Conservation (phyloP, 1,140 invertebrate species). For the Gonatopus flavifemur region DNA sequence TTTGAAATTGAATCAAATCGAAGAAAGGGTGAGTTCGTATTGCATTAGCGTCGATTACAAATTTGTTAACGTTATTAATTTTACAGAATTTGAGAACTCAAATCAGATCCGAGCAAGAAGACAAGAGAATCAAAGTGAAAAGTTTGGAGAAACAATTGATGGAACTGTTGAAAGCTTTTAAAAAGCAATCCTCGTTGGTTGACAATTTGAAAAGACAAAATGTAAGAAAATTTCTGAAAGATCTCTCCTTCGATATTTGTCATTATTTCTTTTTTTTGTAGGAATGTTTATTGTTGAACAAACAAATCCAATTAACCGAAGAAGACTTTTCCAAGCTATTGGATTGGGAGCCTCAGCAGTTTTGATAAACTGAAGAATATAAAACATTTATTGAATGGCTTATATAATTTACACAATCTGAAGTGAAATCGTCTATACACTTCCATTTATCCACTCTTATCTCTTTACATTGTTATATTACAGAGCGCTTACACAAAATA, state of each 20-base stretch:
- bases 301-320: slow-evolving; percentile 49
- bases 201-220: slow-evolving; percentile 62
- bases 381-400: slow-evolving; percentile 30
- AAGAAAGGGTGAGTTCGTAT: slow-evolving; percentile 52
- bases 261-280: slow-evolving; percentile 28
- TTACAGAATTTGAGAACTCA: slow-evolving; percentile 54
- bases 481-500: slow-evolving; percentile 12
- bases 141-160: slow-evolving; percentile 54
- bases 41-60: not conserved
- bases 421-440: slow-evolving; percentile 19
- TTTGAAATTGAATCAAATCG: slow-evolving; percentile 51
- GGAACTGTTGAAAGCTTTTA: slow-evolving; percentile 57
- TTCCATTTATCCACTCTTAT: slow-evolving; percentile 18
- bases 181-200: slow-evolving; percentile 57
- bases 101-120: slow-evolving; percentile 50
- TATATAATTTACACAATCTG: slow-evolving; percentile 18
- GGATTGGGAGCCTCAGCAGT: slow-evolving; percentile 45
- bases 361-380: slow-evolving; percentile 16
- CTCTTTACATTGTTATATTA: slow-evolving; percentile 28
- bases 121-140: slow-evolving; percentile 45
- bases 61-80: not conserved
- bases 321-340: slow-evolving; percentile 55
- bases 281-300: slow-evolving; percentile 50
- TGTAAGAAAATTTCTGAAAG: slow-evolving; percentile 34
- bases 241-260: too few species aligned